Evolutionary conservation across 2,797 vertebrate species (phyloP).

Genomic region (Jordanella pulchra): DNA sequence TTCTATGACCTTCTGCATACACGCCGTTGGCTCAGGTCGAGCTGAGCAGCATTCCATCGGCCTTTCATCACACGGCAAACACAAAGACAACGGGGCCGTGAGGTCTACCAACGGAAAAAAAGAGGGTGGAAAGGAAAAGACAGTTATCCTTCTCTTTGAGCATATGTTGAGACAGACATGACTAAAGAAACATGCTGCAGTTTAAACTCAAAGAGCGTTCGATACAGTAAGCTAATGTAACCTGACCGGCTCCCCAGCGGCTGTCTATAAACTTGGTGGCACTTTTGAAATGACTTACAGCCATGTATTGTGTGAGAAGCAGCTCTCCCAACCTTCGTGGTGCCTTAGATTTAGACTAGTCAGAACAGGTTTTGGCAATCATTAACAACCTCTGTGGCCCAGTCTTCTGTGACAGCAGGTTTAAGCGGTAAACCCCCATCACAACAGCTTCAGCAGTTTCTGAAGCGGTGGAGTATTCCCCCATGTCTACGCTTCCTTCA

Average conservation of each 20-base stretch:
- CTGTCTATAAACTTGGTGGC: slow-evolving; percentile 21
- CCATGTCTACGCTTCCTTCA: slow-evolving; percentile 24
- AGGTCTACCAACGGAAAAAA: slow-evolving; percentile 50
- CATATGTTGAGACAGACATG: slow-evolving; percentile 21
- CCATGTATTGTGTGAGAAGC: slow-evolving; percentile 65
- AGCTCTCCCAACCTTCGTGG: slow-evolving; percentile 57
- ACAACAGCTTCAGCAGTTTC: slow-evolving; percentile 48
- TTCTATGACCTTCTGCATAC: slow-evolving; percentile 80
- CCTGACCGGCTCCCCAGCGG: slow-evolving; percentile 27
- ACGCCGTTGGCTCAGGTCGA: slow-evolving; percentile 65
- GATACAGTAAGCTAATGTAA: slow-evolving; percentile 8
- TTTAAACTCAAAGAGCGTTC: background rate
- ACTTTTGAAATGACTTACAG: slow-evolving; percentile 60
- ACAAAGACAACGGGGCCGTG: slow-evolving; percentile 62
- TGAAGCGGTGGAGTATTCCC: slow-evolving; percentile 25
- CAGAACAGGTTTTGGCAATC: slow-evolving; percentile 83
- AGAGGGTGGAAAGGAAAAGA: slow-evolving; percentile 5
- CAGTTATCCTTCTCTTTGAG: slow-evolving; percentile 38
- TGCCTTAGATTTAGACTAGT: slow-evolving; percentile 79
- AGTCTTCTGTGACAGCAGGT: slow-evolving; percentile 69
- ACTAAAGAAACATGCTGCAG: background rate
- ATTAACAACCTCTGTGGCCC: slow-evolving; percentile 80
- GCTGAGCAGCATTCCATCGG: slow-evolving; percentile 79
- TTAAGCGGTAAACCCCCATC: slow-evolving; percentile 61
- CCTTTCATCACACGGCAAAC: slow-evolving; percentile 81